Evolutionary conservation across 2,113 vertebrate genomes (phyloP).

Genomic region (Psittacula cyanocephala): DNA sequence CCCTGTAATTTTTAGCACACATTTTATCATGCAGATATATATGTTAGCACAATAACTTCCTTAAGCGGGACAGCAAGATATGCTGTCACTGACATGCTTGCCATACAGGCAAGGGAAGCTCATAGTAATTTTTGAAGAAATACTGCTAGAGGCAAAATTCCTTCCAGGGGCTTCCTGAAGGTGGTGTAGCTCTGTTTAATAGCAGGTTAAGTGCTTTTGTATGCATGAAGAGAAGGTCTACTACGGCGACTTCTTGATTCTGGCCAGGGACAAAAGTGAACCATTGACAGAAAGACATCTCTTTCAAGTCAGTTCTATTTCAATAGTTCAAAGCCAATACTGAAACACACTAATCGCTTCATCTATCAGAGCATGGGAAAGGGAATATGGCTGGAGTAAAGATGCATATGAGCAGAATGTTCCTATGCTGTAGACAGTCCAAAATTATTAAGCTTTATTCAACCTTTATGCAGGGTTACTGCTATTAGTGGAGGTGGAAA

Average conservation of each 20-base stretch:
- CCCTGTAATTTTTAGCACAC: neutral
- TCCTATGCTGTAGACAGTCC: neutral
- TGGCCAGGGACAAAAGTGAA: neutral
- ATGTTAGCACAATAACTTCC: neutral
- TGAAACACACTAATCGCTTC: neutral
- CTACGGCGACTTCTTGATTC: neutral
- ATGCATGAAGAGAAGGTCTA: neutral
- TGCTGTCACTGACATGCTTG: neutral
- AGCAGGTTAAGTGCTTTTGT: neutral
- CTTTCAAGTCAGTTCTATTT: neutral
- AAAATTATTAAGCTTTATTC: neutral
- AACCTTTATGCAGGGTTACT: neutral
- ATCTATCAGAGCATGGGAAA: neutral
- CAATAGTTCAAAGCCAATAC: neutral
- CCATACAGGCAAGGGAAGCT: neutral
- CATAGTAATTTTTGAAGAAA: neutral
- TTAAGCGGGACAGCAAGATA: neutral
- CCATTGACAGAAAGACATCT: neutral
- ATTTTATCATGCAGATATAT: neutral
- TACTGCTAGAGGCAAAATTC: neutral
- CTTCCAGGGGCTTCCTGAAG: neutral
- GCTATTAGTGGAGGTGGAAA: neutral
- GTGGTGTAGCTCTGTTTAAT: neutral
- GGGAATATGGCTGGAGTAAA: neutral
- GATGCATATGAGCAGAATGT: neutral